Evolutionary conservation across 1,140 invertebrate genomes (phyloP).

Genomic region (Drosophila sproati): DNA sequence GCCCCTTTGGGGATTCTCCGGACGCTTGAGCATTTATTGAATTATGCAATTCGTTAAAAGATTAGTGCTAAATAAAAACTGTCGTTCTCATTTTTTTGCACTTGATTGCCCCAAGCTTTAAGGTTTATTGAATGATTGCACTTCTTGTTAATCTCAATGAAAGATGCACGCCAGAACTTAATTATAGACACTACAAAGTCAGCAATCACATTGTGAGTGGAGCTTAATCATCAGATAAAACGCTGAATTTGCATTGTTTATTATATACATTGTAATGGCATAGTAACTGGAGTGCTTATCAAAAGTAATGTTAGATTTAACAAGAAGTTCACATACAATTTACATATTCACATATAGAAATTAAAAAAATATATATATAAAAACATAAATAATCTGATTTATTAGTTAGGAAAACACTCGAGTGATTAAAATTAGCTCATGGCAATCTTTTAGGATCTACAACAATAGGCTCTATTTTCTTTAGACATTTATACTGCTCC

Average conservation of each 20-base stretch:
- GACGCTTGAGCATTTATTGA: conserved; percentile 63
- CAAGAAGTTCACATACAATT: no score
- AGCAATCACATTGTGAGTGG: no score
- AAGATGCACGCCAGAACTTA: conserved; percentile 5
- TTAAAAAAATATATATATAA: no score
- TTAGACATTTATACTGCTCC: not conserved
- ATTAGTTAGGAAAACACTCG: not conserved
- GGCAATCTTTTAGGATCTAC: not conserved
- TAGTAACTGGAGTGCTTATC: no score
- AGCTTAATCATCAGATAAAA: no score
- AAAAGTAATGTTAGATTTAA: no score
- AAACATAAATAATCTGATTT: no score
- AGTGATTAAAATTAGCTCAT: not conserved
- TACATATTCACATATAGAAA: no score
- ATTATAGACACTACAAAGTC: not conserved
- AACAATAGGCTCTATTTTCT: not conserved
- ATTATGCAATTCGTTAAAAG: conserved; percentile 80
- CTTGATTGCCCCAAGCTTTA: conserved; percentile 22
- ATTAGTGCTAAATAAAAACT: conserved; percentile 53
- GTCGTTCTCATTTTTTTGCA: conserved; percentile 47
- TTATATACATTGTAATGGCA: no score
- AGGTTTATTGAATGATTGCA: conserved; percentile 77
- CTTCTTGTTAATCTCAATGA: conserved; percentile 33
- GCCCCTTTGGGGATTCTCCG: conserved; percentile 3
- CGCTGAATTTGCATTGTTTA: no score